phyloP scores from a whole-genome alignment of 2,888 invertebrate species.

The Galeopsomyia nigrocyanea region DNA sequence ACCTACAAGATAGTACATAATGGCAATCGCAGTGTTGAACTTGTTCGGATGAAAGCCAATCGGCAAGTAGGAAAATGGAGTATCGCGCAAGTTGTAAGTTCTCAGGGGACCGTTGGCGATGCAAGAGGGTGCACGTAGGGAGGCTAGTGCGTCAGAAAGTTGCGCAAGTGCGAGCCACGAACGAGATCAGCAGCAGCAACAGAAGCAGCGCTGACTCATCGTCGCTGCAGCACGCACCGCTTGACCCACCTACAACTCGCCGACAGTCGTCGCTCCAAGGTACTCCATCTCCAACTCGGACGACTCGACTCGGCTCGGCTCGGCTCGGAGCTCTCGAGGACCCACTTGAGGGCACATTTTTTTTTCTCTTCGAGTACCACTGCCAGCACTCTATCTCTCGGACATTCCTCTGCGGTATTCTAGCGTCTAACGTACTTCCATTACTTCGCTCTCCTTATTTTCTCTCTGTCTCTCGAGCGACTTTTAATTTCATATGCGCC shows the following conservation, averaged over 20 bases:
- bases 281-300: constrained; percentile 23
- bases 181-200: constrained; percentile 1
- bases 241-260: constrained; percentile 39
- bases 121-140: not conserved
- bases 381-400: not conserved
- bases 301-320: not conserved
- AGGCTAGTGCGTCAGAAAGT: constrained; percentile 13
- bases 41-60: too few species aligned
- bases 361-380: not conserved
- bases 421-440: not conserved
- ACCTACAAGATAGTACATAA: too few species aligned
- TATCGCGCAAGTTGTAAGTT: too few species aligned
- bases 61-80: too few species aligned
- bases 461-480: not conserved
- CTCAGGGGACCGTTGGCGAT: too few species aligned
- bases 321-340: not conserved
- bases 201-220: constrained; percentile 23
- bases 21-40: too few species aligned
- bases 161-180: constrained; percentile 36
- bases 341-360: not conserved
- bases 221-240: not conserved
- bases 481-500: constrained; percentile 13
- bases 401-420: not conserved
- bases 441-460: not conserved
- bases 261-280: constrained; percentile 22